Conservation (phyloP, 2,113 vertebrate genomes). For the Gymnobelideus leadbeateri region DNA sequence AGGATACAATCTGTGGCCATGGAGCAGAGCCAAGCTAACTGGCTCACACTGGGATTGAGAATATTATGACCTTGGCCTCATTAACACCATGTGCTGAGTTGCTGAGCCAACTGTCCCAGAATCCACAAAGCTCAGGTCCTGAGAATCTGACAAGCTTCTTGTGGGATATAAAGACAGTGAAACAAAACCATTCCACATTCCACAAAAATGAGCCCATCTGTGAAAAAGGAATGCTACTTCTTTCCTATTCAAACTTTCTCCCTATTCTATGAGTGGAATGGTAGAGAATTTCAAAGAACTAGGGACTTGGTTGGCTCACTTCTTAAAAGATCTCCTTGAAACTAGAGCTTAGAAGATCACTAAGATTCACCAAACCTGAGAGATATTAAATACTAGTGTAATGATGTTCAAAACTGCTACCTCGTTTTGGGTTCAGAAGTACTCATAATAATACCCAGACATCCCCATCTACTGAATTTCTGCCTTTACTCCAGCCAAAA, state of each 20-base stretch:
- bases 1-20: not conserved
- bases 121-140: conserved; percentile 1
- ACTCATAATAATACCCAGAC: not conserved
- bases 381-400: conserved; percentile 33
- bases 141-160: conserved; percentile 27
- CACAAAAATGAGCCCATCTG: conserved; percentile 40
- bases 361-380: conserved; percentile 64
- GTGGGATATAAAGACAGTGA: conserved; percentile 54
- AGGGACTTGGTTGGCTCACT: conserved; percentile 47
- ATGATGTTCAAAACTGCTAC: not conserved
- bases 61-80: conserved; percentile 24
- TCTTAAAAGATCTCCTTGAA: conserved; percentile 50
- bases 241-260: conserved; percentile 47
- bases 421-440: not conserved
- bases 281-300: conserved; percentile 46
- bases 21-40: conserved; percentile 26
- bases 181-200: conserved; percentile 39
- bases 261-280: not conserved
- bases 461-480: not conserved
- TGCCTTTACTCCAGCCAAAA: no score
- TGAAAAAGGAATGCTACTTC: conserved; percentile 52
- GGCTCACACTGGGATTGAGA: not conserved
- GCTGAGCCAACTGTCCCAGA: conserved; percentile 33
- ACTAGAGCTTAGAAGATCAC: conserved; percentile 59
- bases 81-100: conserved; percentile 42